Conservation (phyloP, 2,888 invertebrate species). For the Euplexia lucipara region DNA sequence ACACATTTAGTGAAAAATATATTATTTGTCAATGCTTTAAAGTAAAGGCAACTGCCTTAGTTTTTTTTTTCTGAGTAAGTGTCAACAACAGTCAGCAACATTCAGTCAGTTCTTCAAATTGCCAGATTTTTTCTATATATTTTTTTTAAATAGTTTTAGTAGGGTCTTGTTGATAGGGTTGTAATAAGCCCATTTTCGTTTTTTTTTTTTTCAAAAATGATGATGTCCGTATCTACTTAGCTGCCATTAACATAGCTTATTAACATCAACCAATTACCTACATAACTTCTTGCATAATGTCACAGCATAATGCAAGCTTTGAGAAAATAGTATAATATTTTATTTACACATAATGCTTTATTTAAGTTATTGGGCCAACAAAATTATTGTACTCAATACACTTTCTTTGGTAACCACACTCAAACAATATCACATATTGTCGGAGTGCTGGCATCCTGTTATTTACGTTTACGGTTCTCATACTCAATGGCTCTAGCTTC, state of each 20-base stretch:
- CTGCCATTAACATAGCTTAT: background rate
- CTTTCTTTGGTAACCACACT: conserved; percentile 76
- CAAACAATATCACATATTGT: conserved; percentile 89
- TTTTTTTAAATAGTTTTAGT: too few species aligned
- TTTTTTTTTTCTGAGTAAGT: too few species aligned
- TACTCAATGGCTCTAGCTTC: conserved; percentile 83
- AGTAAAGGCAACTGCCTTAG: too few species aligned
- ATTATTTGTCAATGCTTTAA: too few species aligned
- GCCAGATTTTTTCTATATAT: too few species aligned
- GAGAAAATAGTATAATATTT: conserved; percentile 7
- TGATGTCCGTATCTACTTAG: too few species aligned
- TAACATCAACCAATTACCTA: conserved; percentile 30
- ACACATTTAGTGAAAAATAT: too few species aligned
- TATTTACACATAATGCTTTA: conserved; percentile 2
- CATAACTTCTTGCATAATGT: conserved; percentile 6
- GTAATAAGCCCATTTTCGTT: too few species aligned
- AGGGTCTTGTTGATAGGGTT: too few species aligned
- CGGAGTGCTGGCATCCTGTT: conserved; percentile 83
- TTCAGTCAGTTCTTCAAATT: too few species aligned
- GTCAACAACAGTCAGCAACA: too few species aligned
- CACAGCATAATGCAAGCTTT: conserved; percentile 26
- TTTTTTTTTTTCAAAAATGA: too few species aligned
- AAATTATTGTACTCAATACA: conserved; percentile 18
- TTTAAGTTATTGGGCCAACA: conserved; percentile 18
- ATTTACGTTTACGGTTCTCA: conserved; percentile 84